Evolutionary conservation across 1,140 invertebrate species (phyloP), one percentile per base, ranked within the genome.

Genomic region (Drosophila fuyamai): DNA sequence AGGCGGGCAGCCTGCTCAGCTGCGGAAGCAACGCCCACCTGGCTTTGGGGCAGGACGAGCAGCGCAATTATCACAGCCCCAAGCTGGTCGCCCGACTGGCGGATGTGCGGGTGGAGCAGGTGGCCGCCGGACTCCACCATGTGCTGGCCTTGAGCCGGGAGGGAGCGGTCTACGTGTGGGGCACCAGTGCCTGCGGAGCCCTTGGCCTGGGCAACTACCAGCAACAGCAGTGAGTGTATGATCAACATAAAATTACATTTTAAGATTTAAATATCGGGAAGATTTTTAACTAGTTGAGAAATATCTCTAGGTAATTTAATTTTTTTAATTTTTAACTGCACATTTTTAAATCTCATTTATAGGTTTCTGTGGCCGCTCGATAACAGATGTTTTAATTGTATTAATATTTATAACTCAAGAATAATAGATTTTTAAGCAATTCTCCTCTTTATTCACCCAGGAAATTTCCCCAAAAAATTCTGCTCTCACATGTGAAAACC

Each of bases 11-110:
- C 38, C 91, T 96, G 0, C 93, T 96, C 83, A 95, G 95, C 44
- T 96, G 96, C 92, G 96, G 96, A 1, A 94, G 95, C 92, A 95
- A 95, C 23, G 91, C 93, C 4, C 93, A 93, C 62, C 94, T 95
- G 40, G 95, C 94, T 76, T 90, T 96, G 6, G 96, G 96, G n/a
- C 95, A 96, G 90, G 94, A 94, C 0, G 94, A 96, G 71, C 95
- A 94, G 91, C 93, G 93, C 35, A 93, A 93, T 83, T 92, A 92
- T 36, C 91, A 94, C 14, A 94, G 92, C 79, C 96, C 96, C 16
- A 95, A 94, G 83, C 81, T 96, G 5, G 94, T 97, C 56, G 95
- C 94, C 14, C 91, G 90, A 35, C 50, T 92, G 23, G 77, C 93
- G 58, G 95, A 94, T 83, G 93, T 95, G 44, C 94, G 96, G 83